These are phyloP conservation scores for Tokudaia tokunoshimensis DNA, from an alignment of 2,797 vertebrate species.

Conservation along the genomic window DNA sequence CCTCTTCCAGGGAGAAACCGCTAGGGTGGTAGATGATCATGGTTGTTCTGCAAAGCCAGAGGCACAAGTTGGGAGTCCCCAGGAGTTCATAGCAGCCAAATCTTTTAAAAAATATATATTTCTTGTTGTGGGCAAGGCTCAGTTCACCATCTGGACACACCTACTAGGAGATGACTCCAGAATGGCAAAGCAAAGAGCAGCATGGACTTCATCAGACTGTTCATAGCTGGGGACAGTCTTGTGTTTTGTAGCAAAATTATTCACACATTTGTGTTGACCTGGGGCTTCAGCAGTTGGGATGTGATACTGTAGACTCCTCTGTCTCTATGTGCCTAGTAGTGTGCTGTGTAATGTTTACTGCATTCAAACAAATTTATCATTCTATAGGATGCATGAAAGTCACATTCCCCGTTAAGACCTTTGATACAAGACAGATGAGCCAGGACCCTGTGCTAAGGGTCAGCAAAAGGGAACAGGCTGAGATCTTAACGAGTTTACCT, in stretches of 20 bases:
- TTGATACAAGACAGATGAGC: constrained; percentile 50
- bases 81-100: constrained; percentile 24
- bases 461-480: constrained; percentile 33
- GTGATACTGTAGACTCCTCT: background rate
- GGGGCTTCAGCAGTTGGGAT: background rate
- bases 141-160: constrained; percentile 67
- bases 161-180: constrained; percentile 45
- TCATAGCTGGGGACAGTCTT: constrained; percentile 22
- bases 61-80: constrained; percentile 48
- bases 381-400: constrained; percentile 11
- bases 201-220: background rate
- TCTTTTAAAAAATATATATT: constrained; percentile 35
- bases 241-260: background rate
- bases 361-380: background rate
- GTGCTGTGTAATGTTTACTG: background rate
- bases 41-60: background rate
- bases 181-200: constrained; percentile 57
- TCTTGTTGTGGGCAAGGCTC: constrained; percentile 34
- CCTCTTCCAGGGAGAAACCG: background rate
- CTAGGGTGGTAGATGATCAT: background rate
- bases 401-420: background rate
- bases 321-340: background rate
- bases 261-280: background rate
- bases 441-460: background rate
- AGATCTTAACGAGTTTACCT: constrained; percentile 41